A percentile compares a stretch with the other conserved stretches of the same genome.
Conservation (phyloP, 2,113 vertebrate genomes). For the Salvelinus fontinalis region DNA sequence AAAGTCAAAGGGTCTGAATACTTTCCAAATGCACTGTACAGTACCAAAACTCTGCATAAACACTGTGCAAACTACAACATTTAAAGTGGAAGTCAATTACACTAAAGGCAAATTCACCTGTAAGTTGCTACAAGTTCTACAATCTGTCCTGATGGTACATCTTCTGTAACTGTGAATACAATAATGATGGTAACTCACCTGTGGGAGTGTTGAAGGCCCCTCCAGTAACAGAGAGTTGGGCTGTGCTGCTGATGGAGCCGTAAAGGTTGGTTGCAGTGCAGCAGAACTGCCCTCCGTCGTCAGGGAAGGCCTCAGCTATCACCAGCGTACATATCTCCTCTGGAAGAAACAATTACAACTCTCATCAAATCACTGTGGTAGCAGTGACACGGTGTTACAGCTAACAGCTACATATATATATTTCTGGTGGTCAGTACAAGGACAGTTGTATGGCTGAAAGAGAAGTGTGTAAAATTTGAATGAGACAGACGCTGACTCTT, state of each 20-base stretch:
- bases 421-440: background rate
- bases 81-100: no score
- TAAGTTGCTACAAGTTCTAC: no score
- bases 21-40: no score
- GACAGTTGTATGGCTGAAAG: background rate
- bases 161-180: background rate
- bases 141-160: no score
- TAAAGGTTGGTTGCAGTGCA: conserved; percentile 86
- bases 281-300: conserved; percentile 90
- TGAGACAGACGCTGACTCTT: no score
- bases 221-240: conserved; percentile 82
- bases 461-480: no score
- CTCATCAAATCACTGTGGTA: background rate
- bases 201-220: conserved; percentile 64
- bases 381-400: background rate
- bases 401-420: background rate
- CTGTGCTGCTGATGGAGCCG: conserved; percentile 84
- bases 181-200: background rate
- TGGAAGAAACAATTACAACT: conserved; percentile 58
- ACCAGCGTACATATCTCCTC: conserved; percentile 98
- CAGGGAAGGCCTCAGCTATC: conserved; percentile 94
- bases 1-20: no score
- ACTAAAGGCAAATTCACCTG: no score
- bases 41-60: no score
- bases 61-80: no score